These are phyloP conservation scores for Plestiodon gilberti DNA, from an alignment of 2,113 vertebrate species.

Conservation along the genomic window DNA sequence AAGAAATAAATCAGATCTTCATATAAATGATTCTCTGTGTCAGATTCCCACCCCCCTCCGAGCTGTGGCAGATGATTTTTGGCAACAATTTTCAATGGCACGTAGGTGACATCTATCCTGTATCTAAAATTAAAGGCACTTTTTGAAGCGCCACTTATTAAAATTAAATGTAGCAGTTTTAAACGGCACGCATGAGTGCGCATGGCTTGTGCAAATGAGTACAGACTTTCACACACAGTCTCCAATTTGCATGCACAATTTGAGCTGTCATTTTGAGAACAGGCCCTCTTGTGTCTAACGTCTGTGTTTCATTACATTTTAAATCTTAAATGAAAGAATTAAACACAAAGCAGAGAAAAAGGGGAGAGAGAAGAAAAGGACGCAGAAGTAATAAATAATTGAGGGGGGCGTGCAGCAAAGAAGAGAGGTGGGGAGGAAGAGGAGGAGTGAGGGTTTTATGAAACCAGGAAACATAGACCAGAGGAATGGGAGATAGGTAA, in stretches of 20 bases:
- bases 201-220: constrained; percentile 42
- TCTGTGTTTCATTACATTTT: constrained; percentile 43
- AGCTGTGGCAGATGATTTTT: constrained; percentile 52
- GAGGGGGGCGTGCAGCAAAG: neutral
- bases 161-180: constrained; percentile 43
- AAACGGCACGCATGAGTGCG: constrained; percentile 33
- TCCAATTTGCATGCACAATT: constrained; percentile 46
- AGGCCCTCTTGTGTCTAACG: constrained; percentile 35
- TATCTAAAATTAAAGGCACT: constrained; percentile 36
- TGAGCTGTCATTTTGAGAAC: constrained; percentile 43
- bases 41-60: constrained; percentile 32
- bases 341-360: constrained; percentile 25
- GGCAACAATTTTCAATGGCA: constrained; percentile 33
- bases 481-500: neutral
- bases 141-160: constrained; percentile 34
- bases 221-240: constrained; percentile 38
- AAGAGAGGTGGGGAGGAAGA: neutral
- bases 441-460: neutral
- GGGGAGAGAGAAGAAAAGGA: neutral
- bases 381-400: constrained; percentile 19
- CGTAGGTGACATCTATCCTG: constrained; percentile 48
- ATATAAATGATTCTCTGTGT: constrained; percentile 37
- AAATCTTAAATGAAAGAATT: constrained; percentile 40
- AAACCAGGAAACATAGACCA: neutral
- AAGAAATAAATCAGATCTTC: constrained; percentile 28